Evolutionary conservation across 2,888 invertebrate species (phyloP).

Genomic region (Myopa tessellatipennis): DNA sequence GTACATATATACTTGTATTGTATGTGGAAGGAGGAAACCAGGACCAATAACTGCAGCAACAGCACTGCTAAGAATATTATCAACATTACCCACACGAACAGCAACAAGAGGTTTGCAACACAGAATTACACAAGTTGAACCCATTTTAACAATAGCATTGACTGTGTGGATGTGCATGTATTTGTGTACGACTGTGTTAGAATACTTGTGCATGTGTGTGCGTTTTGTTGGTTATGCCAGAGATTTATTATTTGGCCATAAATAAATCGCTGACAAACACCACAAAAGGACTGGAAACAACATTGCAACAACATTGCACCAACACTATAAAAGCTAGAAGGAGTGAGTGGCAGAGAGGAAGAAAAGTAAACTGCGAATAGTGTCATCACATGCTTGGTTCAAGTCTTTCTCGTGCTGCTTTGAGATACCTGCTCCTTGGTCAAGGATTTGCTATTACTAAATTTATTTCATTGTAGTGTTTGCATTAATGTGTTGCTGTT

Average conservation of each 20-base stretch:
- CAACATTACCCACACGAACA: neutral
- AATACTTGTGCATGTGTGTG: neutral
- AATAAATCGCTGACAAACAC: constrained; percentile 59
- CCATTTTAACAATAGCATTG: neutral
- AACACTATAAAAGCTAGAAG: neutral
- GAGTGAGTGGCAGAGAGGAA: neutral
- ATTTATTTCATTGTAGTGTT: constrained; percentile 23
- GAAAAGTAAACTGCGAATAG: neutral
- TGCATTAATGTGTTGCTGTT: constrained; percentile 1
- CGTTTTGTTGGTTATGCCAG: constrained; percentile 45
- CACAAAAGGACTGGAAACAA: constrained; percentile 30
- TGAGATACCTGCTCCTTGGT: neutral
- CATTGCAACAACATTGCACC: neutral
- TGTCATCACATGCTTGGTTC: neutral
- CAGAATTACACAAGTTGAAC: neutral
- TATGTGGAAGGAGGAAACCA: too few species aligned
- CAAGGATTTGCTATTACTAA: constrained; percentile 31
- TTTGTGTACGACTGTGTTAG: neutral
- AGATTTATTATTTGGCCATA: constrained; percentile 64
- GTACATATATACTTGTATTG: too few species aligned
- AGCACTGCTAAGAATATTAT: neutral
- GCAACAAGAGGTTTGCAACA: neutral
- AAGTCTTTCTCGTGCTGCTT: constrained; percentile 1
- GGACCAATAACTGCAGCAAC: neutral
- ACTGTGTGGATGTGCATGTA: neutral